These are phyloP conservation scores for Sphaeramia orbicularis DNA, from an alignment of 2,797 vertebrate genomes.

Conservation along the genomic window DNA sequence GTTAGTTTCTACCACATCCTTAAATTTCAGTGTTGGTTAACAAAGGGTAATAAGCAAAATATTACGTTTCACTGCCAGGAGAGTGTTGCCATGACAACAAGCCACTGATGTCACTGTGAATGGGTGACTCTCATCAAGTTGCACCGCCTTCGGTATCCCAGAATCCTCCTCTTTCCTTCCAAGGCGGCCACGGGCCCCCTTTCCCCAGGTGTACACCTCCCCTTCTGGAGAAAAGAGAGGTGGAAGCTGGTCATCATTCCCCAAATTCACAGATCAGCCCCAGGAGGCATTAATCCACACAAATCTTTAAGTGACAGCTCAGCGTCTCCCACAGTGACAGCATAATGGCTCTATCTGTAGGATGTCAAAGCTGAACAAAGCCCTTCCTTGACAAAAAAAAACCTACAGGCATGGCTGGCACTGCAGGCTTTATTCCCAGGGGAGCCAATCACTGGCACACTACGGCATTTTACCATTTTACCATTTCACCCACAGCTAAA, in stretches of 20 bases:
- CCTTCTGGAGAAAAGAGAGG: constrained; percentile 84
- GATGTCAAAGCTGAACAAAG: constrained; percentile 71
- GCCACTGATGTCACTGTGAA: constrained; percentile 94
- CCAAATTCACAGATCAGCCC: constrained; percentile 18
- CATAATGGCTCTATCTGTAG: constrained; percentile 58
- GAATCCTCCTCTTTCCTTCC: constrained; percentile 95
- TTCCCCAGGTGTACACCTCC: constrained; percentile 97
- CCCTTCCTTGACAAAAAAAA: constrained; percentile 62
- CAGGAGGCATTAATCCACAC: constrained; percentile 53
- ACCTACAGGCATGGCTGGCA: constrained; percentile 51
- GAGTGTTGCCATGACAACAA: constrained; percentile 98
- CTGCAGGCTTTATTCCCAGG: constrained; percentile 54
- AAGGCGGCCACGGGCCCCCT: constrained; percentile 95
- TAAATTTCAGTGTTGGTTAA: constrained; percentile 65
- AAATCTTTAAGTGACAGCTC: constrained; percentile 59
- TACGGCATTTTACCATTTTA: constrained; percentile 57
- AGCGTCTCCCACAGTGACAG: constrained; percentile 46
- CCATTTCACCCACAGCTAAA: constrained; percentile 42
- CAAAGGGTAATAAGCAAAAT: constrained; percentile 77
- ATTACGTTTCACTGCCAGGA: constrained; percentile 96
- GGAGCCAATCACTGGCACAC: constrained; percentile 57
- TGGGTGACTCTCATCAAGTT: constrained; percentile 92
- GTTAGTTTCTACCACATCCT: constrained; percentile 48
- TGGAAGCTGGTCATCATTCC: constrained; percentile 27
- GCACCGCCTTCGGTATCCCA: constrained; percentile 89